phyloP scores from a whole-genome alignment of 2,113 vertebrate species.

The Larimichthys polyactis region DNA sequence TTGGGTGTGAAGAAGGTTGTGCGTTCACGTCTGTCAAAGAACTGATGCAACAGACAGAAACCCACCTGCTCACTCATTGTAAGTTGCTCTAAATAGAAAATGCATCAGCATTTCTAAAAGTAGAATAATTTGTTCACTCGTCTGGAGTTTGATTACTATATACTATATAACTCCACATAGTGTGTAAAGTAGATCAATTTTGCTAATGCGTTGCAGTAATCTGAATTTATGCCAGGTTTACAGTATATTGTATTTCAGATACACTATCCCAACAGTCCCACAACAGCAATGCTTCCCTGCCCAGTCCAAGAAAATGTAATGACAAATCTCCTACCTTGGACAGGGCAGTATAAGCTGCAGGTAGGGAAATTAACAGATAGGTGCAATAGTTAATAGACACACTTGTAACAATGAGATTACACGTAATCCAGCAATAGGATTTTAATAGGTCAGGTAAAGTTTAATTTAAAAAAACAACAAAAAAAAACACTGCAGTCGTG shows the following conservation, averaged over 20 bases:
- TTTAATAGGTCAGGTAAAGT: conserved; percentile 8
- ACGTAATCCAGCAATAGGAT: conserved; percentile 8
- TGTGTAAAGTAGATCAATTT: not conserved
- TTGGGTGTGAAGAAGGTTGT: not conserved
- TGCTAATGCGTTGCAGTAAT: not conserved
- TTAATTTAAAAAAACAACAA: not conserved
- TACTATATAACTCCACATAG: not conserved
- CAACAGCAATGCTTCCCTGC: not conserved
- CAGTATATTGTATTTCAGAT: not conserved
- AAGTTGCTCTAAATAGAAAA: not conserved
- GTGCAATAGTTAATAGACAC: not conserved
- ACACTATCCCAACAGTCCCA: not conserved
- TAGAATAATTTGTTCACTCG: not conserved
- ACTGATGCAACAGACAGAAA: not conserved
- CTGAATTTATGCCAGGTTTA: not conserved
- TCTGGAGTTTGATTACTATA: not conserved
- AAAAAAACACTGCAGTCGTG: conserved; percentile 18
- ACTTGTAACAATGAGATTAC: not conserved
- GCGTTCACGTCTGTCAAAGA: not conserved
- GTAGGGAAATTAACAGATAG: not conserved
- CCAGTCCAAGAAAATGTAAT: not conserved
- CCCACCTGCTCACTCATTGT: not conserved
- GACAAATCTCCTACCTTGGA: not conserved
- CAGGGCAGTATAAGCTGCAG: not conserved
- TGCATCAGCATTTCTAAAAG: not conserved